Conservation (phyloP, 1,140 invertebrate species). For the Aphis gossypii region DNA sequence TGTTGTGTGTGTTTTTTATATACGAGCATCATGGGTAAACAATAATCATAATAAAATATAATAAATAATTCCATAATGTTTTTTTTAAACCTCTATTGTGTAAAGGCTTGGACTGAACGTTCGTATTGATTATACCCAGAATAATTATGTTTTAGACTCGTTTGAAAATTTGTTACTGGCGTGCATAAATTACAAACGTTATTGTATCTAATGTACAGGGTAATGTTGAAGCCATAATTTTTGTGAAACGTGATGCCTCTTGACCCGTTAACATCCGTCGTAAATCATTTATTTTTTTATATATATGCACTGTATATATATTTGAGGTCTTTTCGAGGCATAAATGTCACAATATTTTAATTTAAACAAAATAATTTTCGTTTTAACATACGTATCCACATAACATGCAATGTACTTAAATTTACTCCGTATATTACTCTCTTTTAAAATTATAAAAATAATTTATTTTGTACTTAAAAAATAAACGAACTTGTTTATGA, state of each 20-base stretch:
- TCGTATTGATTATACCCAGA: neutral
- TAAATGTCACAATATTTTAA: neutral
- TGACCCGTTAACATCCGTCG: neutral
- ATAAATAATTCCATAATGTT: neutral
- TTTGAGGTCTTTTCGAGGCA: neutral
- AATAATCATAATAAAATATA: neutral
- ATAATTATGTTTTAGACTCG: neutral
- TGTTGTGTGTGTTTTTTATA: neutral
- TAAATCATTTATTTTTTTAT: slow-evolving; percentile 16
- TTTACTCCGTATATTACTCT: neutral
- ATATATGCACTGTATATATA: neutral
- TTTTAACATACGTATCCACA: neutral
- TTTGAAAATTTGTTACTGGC: neutral
- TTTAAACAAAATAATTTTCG: neutral
- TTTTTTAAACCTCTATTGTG: neutral
- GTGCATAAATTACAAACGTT: slow-evolving; percentile 24
- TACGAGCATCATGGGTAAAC: neutral
- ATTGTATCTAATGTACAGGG: neutral
- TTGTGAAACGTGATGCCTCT: slow-evolving; percentile 2
- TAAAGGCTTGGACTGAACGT: neutral
- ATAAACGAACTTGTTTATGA: neutral
- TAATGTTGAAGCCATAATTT: neutral
- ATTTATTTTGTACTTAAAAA: too few relatives aligned
- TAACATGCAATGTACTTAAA: too few relatives aligned
- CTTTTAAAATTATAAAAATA: neutral